A percentile compares a stretch with the other conserved stretches of the same genome.
Evolutionary conservation across 1,140 invertebrate genomes (phyloP).

Genomic region (Frieseomelitta varia): DNA sequence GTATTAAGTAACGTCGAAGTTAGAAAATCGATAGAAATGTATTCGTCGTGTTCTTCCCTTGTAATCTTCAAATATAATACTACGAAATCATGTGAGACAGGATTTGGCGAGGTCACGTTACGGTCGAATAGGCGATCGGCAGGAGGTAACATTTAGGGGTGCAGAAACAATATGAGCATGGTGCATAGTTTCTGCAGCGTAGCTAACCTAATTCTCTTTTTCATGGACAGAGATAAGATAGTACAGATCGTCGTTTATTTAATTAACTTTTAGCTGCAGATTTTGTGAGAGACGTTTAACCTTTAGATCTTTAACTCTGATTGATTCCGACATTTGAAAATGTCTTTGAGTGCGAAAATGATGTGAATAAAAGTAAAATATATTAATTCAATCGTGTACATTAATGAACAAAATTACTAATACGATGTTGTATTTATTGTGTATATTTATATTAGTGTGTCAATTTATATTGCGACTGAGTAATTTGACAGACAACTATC

Average conservation of each 20-base stretch:
- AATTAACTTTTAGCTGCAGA: background rate
- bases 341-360: background rate
- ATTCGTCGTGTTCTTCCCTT: background rate
- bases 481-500: background rate
- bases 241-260: background rate
- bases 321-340: background rate
- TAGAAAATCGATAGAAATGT: background rate
- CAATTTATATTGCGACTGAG: too few relatives aligned
- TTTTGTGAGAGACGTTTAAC: background rate
- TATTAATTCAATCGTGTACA: background rate
- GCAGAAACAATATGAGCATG: conserved; percentile 34
- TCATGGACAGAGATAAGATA: conserved; percentile 27
- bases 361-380: background rate
- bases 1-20: background rate
- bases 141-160: conserved; percentile 35
- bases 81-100: background rate
- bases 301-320: background rate
- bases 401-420: background rate
- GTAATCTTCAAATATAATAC: background rate
- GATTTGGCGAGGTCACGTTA: background rate
- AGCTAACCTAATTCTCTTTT: conserved; percentile 3
- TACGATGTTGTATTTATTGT: too few relatives aligned
- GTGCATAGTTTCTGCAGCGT: conserved; percentile 30
- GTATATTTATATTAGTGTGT: too few relatives aligned
- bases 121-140: conserved; percentile 2